phyloP scores from a whole-genome alignment of 2,113 vertebrate species.

The Brienomyrus longianalis region DNA sequence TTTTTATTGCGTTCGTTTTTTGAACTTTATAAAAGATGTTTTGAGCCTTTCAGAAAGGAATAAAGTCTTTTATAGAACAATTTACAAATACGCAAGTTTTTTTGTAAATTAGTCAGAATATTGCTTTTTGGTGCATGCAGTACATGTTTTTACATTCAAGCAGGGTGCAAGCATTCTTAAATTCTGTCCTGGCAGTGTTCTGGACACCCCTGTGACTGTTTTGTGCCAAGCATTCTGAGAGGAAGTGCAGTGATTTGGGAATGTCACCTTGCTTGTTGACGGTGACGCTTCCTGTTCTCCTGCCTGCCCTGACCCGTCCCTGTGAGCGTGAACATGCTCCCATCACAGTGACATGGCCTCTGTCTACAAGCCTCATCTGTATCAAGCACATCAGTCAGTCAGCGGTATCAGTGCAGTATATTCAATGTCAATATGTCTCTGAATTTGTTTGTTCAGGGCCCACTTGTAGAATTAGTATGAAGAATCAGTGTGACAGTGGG shows the following conservation, averaged over 20 bases:
- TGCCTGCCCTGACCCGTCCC: neutral
- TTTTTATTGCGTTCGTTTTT: neutral
- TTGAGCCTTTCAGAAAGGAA: neutral
- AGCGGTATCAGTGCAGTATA: neutral
- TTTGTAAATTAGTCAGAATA: neutral
- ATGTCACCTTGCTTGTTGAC: constrained; percentile 1
- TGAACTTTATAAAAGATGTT: neutral
- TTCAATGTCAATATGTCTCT: neutral
- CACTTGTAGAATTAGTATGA: neutral
- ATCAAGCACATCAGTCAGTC: neutral
- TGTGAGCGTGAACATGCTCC: neutral
- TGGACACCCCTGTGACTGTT: neutral
- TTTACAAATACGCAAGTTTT: neutral
- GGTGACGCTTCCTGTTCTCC: neutral
- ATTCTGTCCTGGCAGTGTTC: neutral
- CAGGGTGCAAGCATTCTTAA: neutral
- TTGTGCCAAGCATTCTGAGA: neutral
- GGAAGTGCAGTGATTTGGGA: neutral
- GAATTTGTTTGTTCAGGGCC: neutral
- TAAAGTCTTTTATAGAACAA: neutral
- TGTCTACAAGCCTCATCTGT: neutral
- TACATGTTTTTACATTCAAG: neutral
- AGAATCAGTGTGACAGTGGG: neutral
- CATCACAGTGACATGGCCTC: neutral
- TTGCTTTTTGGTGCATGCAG: neutral